Conservation (phyloP, 2,797 vertebrate species). For the Tragopan temminckii region DNA sequence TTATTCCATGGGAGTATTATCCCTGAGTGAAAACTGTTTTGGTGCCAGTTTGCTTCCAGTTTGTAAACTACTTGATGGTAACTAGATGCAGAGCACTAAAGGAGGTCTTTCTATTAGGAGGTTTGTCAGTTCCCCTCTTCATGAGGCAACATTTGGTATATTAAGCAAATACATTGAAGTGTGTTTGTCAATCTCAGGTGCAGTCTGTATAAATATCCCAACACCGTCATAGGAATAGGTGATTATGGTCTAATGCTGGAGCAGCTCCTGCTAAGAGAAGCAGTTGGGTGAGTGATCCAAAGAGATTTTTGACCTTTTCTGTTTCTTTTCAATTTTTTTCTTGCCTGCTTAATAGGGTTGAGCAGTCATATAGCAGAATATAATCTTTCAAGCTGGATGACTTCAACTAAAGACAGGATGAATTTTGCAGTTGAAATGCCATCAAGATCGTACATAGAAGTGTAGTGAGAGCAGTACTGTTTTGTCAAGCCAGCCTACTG, state of each 20-base stretch:
- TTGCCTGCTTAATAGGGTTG: neutral
- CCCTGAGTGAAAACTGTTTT: neutral
- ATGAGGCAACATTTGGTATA: constrained; percentile 4
- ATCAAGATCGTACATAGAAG: neutral
- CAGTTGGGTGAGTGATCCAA: neutral
- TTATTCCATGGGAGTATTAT: neutral
- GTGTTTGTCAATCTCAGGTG: neutral
- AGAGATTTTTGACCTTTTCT: neutral
- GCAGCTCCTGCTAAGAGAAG: neutral
- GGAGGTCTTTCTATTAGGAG: neutral
- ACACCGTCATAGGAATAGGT: neutral
- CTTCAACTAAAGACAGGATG: neutral
- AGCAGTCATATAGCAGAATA: neutral
- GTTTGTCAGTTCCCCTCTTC: neutral
- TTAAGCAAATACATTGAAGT: neutral
- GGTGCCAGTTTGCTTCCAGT: neutral
- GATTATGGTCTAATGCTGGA: neutral
- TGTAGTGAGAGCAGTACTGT: neutral
- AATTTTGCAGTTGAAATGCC: neutral
- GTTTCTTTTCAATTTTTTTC: constrained; percentile 5
- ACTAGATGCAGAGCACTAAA: neutral
- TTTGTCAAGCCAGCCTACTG: neutral
- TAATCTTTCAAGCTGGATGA: neutral
- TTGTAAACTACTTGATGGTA: constrained; percentile 9
- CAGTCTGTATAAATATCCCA: neutral